These are phyloP conservation scores for Ginglymostoma cirratum DNA, from an alignment of 2,113 vertebrate genomes.

Conservation along the genomic window DNA sequence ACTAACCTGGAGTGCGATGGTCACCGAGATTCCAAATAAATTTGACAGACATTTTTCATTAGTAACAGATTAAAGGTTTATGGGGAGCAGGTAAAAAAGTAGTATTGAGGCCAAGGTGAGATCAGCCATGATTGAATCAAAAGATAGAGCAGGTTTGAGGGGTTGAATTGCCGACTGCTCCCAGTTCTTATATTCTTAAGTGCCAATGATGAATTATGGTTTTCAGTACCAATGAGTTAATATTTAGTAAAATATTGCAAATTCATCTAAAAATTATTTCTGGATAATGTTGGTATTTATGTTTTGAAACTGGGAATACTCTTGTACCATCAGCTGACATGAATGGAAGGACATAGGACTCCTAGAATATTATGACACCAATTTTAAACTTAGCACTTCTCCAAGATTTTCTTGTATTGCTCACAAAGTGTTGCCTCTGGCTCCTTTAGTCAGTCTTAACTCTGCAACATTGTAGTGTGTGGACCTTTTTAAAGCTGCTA, in stretches of 20 bases:
- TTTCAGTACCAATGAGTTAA: not conserved
- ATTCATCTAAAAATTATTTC: not conserved
- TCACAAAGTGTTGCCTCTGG: not conserved
- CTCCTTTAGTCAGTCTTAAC: not conserved
- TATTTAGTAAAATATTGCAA: not conserved
- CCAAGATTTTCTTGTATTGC: not conserved
- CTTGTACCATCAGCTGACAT: not conserved
- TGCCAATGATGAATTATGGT: not conserved
- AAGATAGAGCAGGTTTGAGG: no score
- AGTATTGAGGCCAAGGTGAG: no score
- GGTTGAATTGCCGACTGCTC: no score
- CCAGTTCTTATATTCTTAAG: no score
- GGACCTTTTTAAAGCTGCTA: not conserved
- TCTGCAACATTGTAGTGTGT: not conserved
- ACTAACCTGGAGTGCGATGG: no score
- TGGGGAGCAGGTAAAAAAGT: no score
- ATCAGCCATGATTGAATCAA: no score
- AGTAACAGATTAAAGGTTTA: no score
- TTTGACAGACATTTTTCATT: no score
- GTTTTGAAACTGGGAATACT: not conserved
- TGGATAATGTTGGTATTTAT: not conserved
- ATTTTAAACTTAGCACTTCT: not conserved
- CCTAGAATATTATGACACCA: not conserved
- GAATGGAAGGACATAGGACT: not conserved
- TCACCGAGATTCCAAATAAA: no score